These are phyloP conservation scores for Hippopotamus amphibius DNA, from an alignment of 2,113 vertebrate species.

Conservation along the genomic window DNA sequence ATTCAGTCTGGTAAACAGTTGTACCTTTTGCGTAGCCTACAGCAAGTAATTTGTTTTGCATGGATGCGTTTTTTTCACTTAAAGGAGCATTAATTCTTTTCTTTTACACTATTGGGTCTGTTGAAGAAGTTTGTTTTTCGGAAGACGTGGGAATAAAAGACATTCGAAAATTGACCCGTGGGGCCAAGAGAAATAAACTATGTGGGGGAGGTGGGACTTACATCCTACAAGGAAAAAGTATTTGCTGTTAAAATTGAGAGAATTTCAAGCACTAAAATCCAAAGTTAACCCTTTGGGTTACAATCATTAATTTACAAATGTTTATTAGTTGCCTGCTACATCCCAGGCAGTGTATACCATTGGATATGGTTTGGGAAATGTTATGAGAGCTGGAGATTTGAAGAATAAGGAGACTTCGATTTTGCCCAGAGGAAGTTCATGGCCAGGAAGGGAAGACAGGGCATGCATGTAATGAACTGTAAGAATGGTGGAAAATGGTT, in stretches of 20 bases:
- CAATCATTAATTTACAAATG: neutral
- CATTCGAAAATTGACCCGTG: constrained; percentile 41
- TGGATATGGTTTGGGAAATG: neutral
- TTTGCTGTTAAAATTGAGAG: constrained; percentile 35
- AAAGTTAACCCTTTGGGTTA: constrained; percentile 27
- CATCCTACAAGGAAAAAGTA: neutral
- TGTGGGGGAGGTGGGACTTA: neutral
- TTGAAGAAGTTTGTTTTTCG: constrained; percentile 55
- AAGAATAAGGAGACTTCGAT: neutral
- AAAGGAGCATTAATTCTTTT: constrained; percentile 66
- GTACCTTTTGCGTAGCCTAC: constrained; percentile 51
- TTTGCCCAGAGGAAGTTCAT: neutral
- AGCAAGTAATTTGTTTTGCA: constrained; percentile 68
- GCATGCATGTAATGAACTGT: neutral
- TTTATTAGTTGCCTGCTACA: neutral
- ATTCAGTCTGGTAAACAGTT: constrained; percentile 54
- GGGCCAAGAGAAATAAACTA: constrained; percentile 34
- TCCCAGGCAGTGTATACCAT: neutral
- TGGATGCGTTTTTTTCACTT: constrained; percentile 67
- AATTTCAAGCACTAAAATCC: neutral
- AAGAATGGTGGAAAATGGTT: neutral
- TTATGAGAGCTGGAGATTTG: neutral
- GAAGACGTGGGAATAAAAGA: constrained; percentile 64
- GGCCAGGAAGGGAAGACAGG: neutral
- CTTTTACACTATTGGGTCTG: constrained; percentile 14